Evolutionary conservation across 1,140 invertebrate species (phyloP), one percentile per base, ranked within the genome.

Genomic region (Drepana arcuata): DNA sequence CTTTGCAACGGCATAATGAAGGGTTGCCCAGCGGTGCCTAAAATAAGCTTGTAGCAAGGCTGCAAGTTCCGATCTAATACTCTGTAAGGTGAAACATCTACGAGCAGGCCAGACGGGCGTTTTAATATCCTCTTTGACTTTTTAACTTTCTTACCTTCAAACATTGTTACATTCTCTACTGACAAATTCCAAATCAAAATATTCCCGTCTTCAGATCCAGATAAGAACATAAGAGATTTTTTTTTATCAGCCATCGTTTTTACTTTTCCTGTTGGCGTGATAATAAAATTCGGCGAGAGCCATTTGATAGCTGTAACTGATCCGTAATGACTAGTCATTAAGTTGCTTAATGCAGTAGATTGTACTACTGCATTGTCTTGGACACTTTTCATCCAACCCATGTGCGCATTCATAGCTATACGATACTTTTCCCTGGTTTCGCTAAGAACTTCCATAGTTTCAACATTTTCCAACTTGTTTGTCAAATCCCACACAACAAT

Each of bases 401-500:
- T 89, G 44, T 88, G 83, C 32, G 85, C 84, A 35, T 84, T 86
- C 65, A 91, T 88, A n/a, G 83, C 70, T 1, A 74, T 77, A 24
- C 84, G 75, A 56, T 91, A 88, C 46, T 86, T 89, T 48, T 86
- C 75, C 65, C 90, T 87, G 0, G 79, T 83, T 21, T 86, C 71
- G 28, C 88, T 90, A n/a, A 88, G 52, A n/a, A 87, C 84, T 59
- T 87, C 83, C 14, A 88, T 75, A 18, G 75, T 81, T 43, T 92
- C 89, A 0, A 88, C 75, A 45, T 86, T 84, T 48, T 90, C 85
- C 28, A 91, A 81, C 55, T 88, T 88, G 33, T 89, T 88, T 3
- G 85, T 86, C 21, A 93, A 81, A 63, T 93, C 90, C 92, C 92
- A 93, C 11, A 93, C 44, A 13, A 90, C 75, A 10, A 93, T 71